A percentile compares a stretch with the other conserved stretches of the same genome.
Conservation (phyloP, 2,888 invertebrate genomes). For the Ypsolopha sequella region DNA sequence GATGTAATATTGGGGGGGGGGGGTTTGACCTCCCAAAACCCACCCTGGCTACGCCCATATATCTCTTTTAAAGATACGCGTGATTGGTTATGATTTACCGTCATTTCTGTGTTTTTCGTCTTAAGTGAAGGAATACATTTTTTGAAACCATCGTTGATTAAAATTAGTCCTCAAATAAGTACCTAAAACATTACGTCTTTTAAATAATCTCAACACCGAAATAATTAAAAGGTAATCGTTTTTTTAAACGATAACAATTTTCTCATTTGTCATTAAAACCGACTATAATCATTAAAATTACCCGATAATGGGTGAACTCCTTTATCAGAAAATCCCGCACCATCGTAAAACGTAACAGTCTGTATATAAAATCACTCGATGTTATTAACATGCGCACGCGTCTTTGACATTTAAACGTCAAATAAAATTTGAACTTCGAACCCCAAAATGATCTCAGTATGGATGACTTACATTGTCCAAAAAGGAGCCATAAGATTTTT, state of each 20-base stretch:
- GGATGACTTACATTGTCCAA: neutral
- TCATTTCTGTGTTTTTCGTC: too few relatives aligned
- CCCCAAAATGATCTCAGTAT: neutral
- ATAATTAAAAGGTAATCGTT: conserved; percentile 1
- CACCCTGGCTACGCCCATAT: too few relatives aligned
- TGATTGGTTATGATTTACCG: too few relatives aligned
- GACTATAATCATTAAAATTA: conserved; percentile 50
- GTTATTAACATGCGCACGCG: conserved; percentile 55
- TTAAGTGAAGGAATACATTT: too few relatives aligned
- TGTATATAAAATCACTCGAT: conserved; percentile 26
- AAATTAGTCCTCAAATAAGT: too few relatives aligned
- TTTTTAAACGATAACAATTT: neutral
- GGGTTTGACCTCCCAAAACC: too few relatives aligned
- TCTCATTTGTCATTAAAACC: conserved; percentile 27
- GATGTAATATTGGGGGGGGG: too few relatives aligned
- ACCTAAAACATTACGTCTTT: too few relatives aligned
- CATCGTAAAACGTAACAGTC: conserved; percentile 39
- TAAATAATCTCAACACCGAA: neutral
- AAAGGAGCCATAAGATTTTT: neutral
- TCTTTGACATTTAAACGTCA: conserved; percentile 21
- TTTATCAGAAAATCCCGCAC: conserved; percentile 35
- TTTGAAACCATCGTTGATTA: too few relatives aligned
- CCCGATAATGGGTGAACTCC: conserved; percentile 33
- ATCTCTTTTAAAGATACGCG: too few relatives aligned
- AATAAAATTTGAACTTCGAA: conserved; percentile 17